Percentiles rank a stretch among this genome's conserved stretches.
phyloP scores from a whole-genome alignment of 2,888 invertebrate species.

The Acanthacorydalis orientalis region DNA sequence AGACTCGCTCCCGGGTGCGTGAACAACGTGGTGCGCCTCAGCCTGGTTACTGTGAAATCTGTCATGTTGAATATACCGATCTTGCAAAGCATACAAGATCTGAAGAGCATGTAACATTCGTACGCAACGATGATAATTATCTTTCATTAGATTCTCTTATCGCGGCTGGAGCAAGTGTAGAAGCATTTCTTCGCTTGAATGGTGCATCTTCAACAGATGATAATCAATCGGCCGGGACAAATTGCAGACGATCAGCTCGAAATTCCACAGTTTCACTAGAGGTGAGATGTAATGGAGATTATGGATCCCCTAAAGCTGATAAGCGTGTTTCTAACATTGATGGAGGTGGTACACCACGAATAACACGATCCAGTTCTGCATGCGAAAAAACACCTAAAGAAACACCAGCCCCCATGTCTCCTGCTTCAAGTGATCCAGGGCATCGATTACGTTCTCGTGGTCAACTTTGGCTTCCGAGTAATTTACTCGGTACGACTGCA shows the following conservation, averaged over 20 bases:
- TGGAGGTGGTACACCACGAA: slow-evolving; percentile 2
- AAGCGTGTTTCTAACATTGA: slow-evolving; percentile 2
- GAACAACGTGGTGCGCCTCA: slow-evolving; percentile 23
- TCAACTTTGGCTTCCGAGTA: slow-evolving; percentile 18
- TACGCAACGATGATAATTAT: slow-evolving; percentile 57
- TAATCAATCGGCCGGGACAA: slow-evolving; percentile 15
- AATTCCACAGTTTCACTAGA: slow-evolving; percentile 9
- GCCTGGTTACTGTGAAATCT: slow-evolving; percentile 62
- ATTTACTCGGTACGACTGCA: slow-evolving; percentile 23
- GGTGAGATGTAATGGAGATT: slow-evolving; percentile 14
- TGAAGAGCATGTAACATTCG: slow-evolving; percentile 55
- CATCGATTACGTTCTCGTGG: slow-evolving; percentile 25
- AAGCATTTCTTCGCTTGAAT: slow-evolving; percentile 46
- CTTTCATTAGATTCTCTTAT: slow-evolving; percentile 57
- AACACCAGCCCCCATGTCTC: slow-evolving; percentile 11
- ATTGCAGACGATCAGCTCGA: background rate
- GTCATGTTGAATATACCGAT: slow-evolving; percentile 55
- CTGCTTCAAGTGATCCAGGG: slow-evolving; percentile 19
- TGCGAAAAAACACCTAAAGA: slow-evolving; percentile 6
- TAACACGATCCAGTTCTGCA: slow-evolving; percentile 13
- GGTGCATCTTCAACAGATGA: slow-evolving; percentile 22
- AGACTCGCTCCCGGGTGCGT: slow-evolving; percentile 28
- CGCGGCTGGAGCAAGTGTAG: slow-evolving; percentile 44
- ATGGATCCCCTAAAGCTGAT: background rate
- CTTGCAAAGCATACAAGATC: slow-evolving; percentile 54